Conservation (phyloP, 2,888 invertebrate genomes). For the Venustoraphidia nigricollis region DNA sequence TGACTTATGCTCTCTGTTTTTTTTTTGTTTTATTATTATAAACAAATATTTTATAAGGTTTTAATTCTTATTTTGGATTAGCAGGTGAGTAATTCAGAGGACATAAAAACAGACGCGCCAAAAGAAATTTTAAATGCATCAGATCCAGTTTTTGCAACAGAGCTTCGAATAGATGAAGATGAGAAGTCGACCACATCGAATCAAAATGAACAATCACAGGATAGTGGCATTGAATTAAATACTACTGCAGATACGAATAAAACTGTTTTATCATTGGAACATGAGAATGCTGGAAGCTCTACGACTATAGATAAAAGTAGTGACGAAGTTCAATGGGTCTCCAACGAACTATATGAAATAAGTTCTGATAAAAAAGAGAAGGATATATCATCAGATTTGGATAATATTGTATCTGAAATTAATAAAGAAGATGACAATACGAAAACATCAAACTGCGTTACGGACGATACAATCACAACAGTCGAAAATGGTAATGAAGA, state of each 20-base stretch:
- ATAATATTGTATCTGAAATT: too few relatives aligned
- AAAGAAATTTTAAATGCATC: conserved; percentile 9
- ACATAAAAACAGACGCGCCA: neutral
- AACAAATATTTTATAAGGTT: too few relatives aligned
- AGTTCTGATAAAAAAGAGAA: neutral
- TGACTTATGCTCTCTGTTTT: too few relatives aligned
- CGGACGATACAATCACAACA: too few relatives aligned
- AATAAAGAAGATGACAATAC: too few relatives aligned
- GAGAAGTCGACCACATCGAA: conserved; percentile 20
- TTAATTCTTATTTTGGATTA: too few relatives aligned
- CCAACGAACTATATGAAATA: too few relatives aligned
- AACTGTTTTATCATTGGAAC: conserved; percentile 7
- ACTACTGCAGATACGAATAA: conserved; percentile 9
- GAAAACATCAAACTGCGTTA: too few relatives aligned
- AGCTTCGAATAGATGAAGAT: conserved; percentile 35
- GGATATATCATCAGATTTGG: neutral
- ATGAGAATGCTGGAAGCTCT: neutral
- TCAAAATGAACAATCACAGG: conserved; percentile 2
- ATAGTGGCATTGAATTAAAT: neutral
- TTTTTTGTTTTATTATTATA: too few relatives aligned
- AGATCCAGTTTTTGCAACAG: conserved; percentile 28
- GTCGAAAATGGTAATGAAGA: too few relatives aligned
- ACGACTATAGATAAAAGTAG: conserved; percentile 1
- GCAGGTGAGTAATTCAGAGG: too few relatives aligned
- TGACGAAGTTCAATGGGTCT: neutral